A percentile compares a stretch with the other conserved stretches of the same genome.
Evolutionary conservation across 2,797 vertebrate genomes (phyloP).

Genomic region (Eulemur rubriventer): DNA sequence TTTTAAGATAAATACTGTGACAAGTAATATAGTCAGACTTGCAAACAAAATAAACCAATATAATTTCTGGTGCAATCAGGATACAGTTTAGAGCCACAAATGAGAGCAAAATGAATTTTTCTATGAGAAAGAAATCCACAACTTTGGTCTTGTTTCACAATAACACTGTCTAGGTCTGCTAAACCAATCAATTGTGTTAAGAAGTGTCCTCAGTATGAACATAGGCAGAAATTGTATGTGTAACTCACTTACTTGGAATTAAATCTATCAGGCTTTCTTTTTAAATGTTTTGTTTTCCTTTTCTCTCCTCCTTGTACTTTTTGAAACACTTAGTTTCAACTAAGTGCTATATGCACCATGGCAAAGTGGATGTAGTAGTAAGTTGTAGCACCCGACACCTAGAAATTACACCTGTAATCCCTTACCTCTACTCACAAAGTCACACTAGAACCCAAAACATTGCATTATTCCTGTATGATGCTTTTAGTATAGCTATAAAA

Average conservation of each 20-base stretch:
- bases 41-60: neutral
- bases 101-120: neutral
- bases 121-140: neutral
- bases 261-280: neutral
- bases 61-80: neutral
- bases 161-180: neutral
- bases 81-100: neutral
- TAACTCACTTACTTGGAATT: neutral
- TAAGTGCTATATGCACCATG: neutral
- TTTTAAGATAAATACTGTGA: neutral
- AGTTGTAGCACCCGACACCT: neutral
- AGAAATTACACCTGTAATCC: neutral
- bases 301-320: neutral
- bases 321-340: neutral
- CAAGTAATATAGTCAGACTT: neutral
- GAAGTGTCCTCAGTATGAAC: neutral
- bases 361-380: neutral
- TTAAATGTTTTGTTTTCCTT: neutral
- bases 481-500: conserved; percentile 7
- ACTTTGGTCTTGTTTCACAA: neutral
- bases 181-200: neutral
- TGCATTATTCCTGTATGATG: neutral
- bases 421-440: neutral
- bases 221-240: neutral
- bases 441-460: neutral